Evolutionary conservation across 2,888 invertebrate species (phyloP), one percentile per base, ranked within the genome.

Genomic region (Drepana falcataria): DNA sequence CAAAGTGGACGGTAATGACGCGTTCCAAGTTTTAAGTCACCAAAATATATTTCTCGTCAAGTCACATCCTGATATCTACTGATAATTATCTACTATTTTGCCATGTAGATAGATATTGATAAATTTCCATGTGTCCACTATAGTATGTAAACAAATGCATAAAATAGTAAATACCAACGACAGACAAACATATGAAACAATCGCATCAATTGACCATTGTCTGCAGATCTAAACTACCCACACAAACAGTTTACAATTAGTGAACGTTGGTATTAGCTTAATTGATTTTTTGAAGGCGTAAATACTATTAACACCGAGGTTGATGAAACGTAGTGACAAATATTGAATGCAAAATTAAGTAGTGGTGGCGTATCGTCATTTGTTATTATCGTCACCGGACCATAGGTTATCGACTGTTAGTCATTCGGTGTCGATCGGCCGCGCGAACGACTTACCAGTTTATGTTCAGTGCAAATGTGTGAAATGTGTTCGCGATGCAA

Each of bases 401-500:
- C 34, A 51, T 51, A 40, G 51, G 40, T 40, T 51, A 51, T 51
- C 51, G 41, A 6, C 37, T n/a, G 58, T 66, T 69, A 69, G 67
- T 73, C 73, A 73, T 69, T 74, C 64, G 65, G 54, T 65, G 65
- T 55, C 64, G 58, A 59, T 53, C 62, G 59, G 64, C 60, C 66
- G 66, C 48, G 53, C 63, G 54, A 64, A 58, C 51, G 63, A 60
- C 63, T 58, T 54, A 56, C 51, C 3, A 4, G 33, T 34, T 49
- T 40, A 4, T 7, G 44, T 40, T 41, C 56, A 49, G 59, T 70
- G 68, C 63, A 63, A 64, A 57, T 71, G 74, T 73, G 71, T 74
- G 73, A 77, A 69, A 75, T 82, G 73, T 66, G 66, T 69, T 64
- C 63, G 82, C 77, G 66, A 89, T 89, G 89, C 87, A 85, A 68